Conservation (phyloP, 2,797 vertebrate genomes). For the Dromococcyx pavoninus region DNA sequence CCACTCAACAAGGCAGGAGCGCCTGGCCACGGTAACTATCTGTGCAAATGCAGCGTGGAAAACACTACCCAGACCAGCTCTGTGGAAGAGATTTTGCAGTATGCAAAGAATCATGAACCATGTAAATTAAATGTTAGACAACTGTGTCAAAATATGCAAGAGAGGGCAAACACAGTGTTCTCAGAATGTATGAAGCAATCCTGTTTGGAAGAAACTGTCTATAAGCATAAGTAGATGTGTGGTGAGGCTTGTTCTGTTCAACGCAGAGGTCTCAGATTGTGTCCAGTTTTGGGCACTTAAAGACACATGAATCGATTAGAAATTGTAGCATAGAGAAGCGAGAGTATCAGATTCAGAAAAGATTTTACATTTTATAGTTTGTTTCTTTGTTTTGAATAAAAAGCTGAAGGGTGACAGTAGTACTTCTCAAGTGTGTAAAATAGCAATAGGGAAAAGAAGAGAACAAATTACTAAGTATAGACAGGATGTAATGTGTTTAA, state of each 20-base stretch:
- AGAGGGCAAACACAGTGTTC: not conserved
- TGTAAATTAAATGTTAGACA: not conserved
- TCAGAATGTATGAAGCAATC: not conserved
- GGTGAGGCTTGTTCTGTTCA: not conserved
- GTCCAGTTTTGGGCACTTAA: not conserved
- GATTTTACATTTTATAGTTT: not conserved
- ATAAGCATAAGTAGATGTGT: rapidly evolving
- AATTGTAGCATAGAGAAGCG: rapidly evolving
- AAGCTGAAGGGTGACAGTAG: not conserved
- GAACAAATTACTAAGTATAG: not conserved
- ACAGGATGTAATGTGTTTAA: not conserved
- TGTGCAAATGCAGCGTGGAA: not conserved
- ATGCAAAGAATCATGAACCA: not conserved
- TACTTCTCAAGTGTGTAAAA: not conserved
- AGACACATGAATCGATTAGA: rapidly evolving
- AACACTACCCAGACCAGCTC: not conserved
- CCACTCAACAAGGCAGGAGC: not conserved
- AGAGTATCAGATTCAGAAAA: not conserved
- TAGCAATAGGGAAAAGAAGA: not conserved
- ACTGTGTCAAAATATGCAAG: not conserved
- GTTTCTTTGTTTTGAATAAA: not conserved
- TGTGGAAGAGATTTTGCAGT: not conserved
- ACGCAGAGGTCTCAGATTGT: rapidly evolving
- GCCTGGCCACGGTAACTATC: not conserved
- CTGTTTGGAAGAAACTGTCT: not conserved